Evolutionary conservation across 1,140 invertebrate genomes (phyloP).

Genomic region (Drosophila takahashii): DNA sequence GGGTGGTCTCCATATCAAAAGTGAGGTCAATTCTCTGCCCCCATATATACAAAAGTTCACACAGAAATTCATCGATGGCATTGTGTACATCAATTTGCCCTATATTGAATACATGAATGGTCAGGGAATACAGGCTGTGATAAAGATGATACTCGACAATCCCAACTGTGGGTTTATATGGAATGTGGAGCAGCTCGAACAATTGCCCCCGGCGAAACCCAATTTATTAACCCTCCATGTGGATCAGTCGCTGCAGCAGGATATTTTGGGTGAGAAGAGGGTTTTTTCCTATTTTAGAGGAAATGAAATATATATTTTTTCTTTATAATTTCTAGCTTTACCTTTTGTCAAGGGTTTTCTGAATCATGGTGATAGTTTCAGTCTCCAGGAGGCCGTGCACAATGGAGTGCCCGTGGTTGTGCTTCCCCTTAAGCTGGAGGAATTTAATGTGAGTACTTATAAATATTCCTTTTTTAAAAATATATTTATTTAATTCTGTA

Average conservation of each 20-base stretch:
- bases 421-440: slow-evolving; percentile 88
- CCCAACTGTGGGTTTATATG: slow-evolving; percentile 71
- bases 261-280: slow-evolving; percentile 62
- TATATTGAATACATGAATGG: slow-evolving; percentile 37
- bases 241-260: slow-evolving; percentile 54
- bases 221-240: slow-evolving; percentile 40
- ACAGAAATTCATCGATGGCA: slow-evolving; percentile 60
- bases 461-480: no score
- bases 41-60: slow-evolving; percentile 43
- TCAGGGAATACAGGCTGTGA: slow-evolving; percentile 14
- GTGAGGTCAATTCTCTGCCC: slow-evolving; percentile 51
- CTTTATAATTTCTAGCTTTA: slow-evolving; percentile 77
- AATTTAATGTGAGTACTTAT: slow-evolving; percentile 75
- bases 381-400: slow-evolving; percentile 86
- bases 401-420: slow-evolving; percentile 87
- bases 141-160: slow-evolving; percentile 42
- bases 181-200: slow-evolving; percentile 56
- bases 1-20: slow-evolving; percentile 85
- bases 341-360: slow-evolving; percentile 85
- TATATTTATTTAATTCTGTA: no score
- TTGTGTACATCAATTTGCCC: slow-evolving; percentile 73
- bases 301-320: no score
- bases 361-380: slow-evolving; percentile 87
- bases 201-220: background rate
- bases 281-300: no score